Percentiles rank a stretch among this genome's conserved stretches.
phyloP scores from a whole-genome alignment of 2,113 vertebrate genomes.

The Paradisaea rubra region DNA sequence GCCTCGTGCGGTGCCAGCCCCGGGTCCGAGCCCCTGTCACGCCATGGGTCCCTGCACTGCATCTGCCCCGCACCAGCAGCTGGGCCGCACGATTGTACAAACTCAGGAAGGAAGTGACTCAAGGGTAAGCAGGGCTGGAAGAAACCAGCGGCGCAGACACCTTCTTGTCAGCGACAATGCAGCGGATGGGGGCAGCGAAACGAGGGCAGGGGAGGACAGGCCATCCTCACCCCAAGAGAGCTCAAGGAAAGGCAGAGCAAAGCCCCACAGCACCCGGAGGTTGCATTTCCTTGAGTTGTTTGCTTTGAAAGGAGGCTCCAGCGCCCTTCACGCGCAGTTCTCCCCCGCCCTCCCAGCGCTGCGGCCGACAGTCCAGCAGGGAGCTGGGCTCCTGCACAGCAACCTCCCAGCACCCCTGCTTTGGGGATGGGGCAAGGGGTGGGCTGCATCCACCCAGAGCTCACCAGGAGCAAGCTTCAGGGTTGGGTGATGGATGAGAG shows the following conservation, averaged over 20 bases:
- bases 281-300: not conserved
- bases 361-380: not conserved
- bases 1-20: not conserved
- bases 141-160: conserved; percentile 45
- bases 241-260: not conserved
- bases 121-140: conserved; percentile 47
- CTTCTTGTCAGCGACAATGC: not conserved
- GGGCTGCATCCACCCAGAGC: not conserved
- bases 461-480: not conserved
- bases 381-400: not conserved
- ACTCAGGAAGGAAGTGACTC: conserved; percentile 71
- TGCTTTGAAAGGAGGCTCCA: not conserved
- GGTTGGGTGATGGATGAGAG: not conserved
- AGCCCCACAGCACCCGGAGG: not conserved
- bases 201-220: not conserved
- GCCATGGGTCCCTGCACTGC: not conserved
- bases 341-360: fast-evolving
- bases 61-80: conserved; percentile 30
- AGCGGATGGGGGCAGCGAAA: not conserved
- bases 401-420: not conserved
- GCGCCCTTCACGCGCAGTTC: fast-evolving
- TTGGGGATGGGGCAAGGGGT: not conserved
- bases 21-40: not conserved
- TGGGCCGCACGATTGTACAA: conserved; percentile 46
- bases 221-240: not conserved